These are phyloP conservation scores for Staurois parvus DNA, from an alignment of 2,797 vertebrate species.

Conservation along the genomic window DNA sequence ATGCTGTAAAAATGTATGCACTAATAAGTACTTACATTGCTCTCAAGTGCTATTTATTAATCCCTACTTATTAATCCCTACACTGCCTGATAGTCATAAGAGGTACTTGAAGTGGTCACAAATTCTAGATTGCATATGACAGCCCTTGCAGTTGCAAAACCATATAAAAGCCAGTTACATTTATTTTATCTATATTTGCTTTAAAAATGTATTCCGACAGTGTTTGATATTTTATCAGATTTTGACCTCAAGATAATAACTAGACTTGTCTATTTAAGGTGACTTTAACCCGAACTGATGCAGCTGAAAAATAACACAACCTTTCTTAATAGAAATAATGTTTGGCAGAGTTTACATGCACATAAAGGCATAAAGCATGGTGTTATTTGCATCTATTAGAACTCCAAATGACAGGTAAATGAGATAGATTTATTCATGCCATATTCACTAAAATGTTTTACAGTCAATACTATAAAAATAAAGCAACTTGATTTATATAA, in stretches of 20 bases:
- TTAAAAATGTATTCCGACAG: neutral
- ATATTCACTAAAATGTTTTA: constrained; percentile 17
- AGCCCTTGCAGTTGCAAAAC: too few relatives aligned
- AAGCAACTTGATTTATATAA: neutral
- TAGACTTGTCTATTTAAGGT: neutral
- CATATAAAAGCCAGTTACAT: too few relatives aligned
- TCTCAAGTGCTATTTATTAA: too few relatives aligned
- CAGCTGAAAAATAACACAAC: neutral
- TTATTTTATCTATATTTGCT: too few relatives aligned
- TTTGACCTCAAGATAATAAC: neutral
- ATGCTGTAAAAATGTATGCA: too few relatives aligned
- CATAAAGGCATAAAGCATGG: neutral
- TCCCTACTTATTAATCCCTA: too few relatives aligned
- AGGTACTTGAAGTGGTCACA: too few relatives aligned
- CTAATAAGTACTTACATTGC: too few relatives aligned
- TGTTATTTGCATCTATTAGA: constrained; percentile 11
- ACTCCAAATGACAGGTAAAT: constrained; percentile 3
- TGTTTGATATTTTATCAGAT: neutral
- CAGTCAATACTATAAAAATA: neutral
- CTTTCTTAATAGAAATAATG: neutral
- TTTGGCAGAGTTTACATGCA: neutral
- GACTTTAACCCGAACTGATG: constrained; percentile 5
- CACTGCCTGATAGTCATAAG: too few relatives aligned
- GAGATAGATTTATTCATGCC: neutral
- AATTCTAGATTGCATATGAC: too few relatives aligned